phyloP scores from a whole-genome alignment of 2,888 invertebrate genomes.

The Sarcophaga caerulescens region DNA sequence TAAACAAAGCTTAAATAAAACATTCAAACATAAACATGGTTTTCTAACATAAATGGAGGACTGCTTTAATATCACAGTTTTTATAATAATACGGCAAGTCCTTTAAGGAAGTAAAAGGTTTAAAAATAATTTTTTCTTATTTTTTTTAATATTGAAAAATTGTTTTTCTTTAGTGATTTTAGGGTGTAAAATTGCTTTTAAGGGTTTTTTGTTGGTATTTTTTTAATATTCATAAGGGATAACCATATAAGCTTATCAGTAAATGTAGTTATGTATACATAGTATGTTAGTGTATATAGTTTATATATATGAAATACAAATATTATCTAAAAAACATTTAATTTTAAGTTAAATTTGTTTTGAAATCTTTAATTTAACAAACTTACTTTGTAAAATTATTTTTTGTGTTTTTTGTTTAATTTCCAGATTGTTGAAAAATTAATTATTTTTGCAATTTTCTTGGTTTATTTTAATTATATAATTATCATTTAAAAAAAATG shows the following conservation, averaged over 20 bases:
- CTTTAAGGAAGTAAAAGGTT: constrained; percentile 26
- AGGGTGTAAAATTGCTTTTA: constrained; percentile 43
- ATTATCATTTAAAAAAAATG: constrained; percentile 46
- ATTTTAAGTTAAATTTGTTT: constrained; percentile 32
- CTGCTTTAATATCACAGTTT: constrained; percentile 66
- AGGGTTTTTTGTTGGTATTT: constrained; percentile 1
- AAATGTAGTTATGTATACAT: background rate
- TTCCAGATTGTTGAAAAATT: background rate
- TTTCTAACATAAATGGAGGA: constrained; percentile 20
- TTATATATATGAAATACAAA: constrained; percentile 49
- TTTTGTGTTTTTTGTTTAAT: background rate
- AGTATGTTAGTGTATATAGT: background rate
- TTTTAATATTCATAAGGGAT: background rate
- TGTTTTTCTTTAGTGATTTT: constrained; percentile 17
- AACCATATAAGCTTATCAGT: constrained; percentile 11
- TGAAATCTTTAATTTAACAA: background rate
- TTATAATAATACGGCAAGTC: constrained; percentile 59
- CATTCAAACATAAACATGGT: background rate
- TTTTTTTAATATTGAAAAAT: constrained; percentile 14
- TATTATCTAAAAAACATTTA: constrained; percentile 61
- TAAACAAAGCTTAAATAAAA: background rate
- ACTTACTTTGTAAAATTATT: background rate
- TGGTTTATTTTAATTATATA: background rate
- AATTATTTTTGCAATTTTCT: background rate
- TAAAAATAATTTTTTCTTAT: background rate